Conservation (phyloP, 2,797 vertebrate species). For the Brotula barbata region DNA sequence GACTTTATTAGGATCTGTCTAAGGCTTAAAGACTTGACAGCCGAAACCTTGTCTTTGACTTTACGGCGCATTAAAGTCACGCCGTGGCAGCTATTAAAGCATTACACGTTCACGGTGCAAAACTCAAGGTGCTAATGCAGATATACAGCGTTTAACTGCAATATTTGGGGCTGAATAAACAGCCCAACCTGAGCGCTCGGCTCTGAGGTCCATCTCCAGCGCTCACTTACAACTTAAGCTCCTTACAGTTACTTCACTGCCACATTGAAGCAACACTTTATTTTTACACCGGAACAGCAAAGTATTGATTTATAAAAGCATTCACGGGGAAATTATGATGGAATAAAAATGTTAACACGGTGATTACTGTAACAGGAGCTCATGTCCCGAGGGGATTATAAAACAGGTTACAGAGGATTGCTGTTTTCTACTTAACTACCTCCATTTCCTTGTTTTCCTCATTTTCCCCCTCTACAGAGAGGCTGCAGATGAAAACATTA, state of each 20-base stretch:
- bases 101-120: constrained; percentile 27
- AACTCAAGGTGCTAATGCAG: constrained; percentile 36
- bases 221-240: constrained; percentile 16
- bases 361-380: constrained; percentile 46
- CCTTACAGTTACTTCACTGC: constrained; percentile 37
- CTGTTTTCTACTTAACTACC: constrained; percentile 20
- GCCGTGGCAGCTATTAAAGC: constrained; percentile 32
- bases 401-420: constrained; percentile 29
- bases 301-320: constrained; percentile 31
- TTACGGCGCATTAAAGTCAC: constrained; percentile 33
- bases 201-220: constrained; percentile 43
- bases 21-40: constrained; percentile 47
- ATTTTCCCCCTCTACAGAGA: constrained; percentile 14
- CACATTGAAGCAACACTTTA: constrained; percentile 1
- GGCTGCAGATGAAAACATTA: constrained; percentile 4
- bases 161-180: constrained; percentile 33
- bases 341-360: constrained; percentile 47
- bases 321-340: constrained; percentile 34
- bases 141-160: not conserved
- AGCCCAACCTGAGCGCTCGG: constrained; percentile 19
- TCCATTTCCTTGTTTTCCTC: constrained; percentile 14
- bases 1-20: constrained; percentile 29
- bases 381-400: constrained; percentile 36
- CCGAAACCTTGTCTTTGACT: constrained; percentile 34
- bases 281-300: constrained; percentile 19